Evolutionary conservation across 2,888 invertebrate genomes (phyloP), one percentile per base, ranked within the genome.

Genomic region (Andrena praecox): DNA sequence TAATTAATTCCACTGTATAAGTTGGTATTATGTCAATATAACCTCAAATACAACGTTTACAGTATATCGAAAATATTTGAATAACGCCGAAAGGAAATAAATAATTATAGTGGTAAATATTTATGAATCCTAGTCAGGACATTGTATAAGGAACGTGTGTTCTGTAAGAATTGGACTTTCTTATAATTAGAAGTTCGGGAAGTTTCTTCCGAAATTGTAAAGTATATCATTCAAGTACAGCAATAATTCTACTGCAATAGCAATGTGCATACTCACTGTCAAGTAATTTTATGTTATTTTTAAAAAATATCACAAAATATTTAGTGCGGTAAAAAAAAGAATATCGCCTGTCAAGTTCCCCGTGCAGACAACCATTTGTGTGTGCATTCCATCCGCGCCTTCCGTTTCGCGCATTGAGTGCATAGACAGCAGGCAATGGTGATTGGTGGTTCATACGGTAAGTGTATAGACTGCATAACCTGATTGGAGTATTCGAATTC

Each of bases 21-120:
- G 31, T 27, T 54, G n/a, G 16, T 59, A 20, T 50, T 68, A 56
- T 24, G n/a, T 20, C 48, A 60, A 64, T 64, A 42, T 74, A 81
- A 81, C 80, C 80, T 64, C 42, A 59, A 80, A 74, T 10, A 10
- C 5, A 31, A 24, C 33, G 27, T 64, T 60, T 48, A 79, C 12
- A 24, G 7, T 35, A 8, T 27, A 1, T 16, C 29, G 24, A 35
- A 20, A 4, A 31, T 54, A 27, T 56, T 54, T 20, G 3, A 29
- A 20, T 8, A 42, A 29, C 16, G 56, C 3, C 8, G 1, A 24
- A 29, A 66, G 12, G n/a, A 27, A 56, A 50, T 48, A n/a, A 27
- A 7, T 6, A 60, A 52, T 35, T 29, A 2, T n/a, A 48, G 1
- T 24, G 4, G n/a, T 2, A 29, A 50, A 27, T 59, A n/a, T 60